A percentile compares a stretch with the other conserved stretches of the same genome.
Conservation (phyloP, 92 coral and sea anemone species). For the Phymanthus crucifer region DNA sequence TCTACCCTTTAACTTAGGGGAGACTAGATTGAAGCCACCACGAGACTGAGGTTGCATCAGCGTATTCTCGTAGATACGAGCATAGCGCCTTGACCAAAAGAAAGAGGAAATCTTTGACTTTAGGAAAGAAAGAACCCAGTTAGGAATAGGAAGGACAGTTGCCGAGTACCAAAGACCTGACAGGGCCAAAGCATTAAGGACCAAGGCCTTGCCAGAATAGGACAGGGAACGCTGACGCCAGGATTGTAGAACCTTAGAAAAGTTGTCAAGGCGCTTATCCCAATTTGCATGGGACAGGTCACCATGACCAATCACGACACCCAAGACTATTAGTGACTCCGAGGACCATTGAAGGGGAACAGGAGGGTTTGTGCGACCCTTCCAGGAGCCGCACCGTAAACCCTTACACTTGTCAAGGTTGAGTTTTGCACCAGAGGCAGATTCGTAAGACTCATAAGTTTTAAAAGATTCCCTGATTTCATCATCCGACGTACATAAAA, state of each 20-base stretch:
- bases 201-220: conserved; percentile 30
- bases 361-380: background rate
- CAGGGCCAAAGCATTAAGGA: conserved; percentile 30
- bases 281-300: conserved; percentile 13
- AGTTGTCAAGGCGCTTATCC: background rate
- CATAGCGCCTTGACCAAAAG: background rate
- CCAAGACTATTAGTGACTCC: conserved; percentile 1
- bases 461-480: background rate
- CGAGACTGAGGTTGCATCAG: background rate
- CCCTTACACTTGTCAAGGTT: conserved; percentile 27
- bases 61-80: background rate
- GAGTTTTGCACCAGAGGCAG: conserved; percentile 28
- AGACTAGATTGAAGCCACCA: background rate
- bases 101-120: background rate
- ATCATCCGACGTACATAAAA: conserved; percentile 2
- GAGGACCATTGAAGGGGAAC: conserved; percentile 1
- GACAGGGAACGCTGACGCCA: conserved; percentile 33
- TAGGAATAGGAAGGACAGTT: background rate
- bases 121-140: background rate
- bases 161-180: conserved; percentile 42
- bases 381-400: conserved; percentile 32
- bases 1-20: background rate
- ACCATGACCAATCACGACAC: conserved; percentile 15
- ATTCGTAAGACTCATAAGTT: conserved; percentile 8
- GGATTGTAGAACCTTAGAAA: background rate